A percentile compares a stretch with the other conserved stretches of the same genome.
Conservation (phyloP, 2,888 invertebrate species). For the Ophion costatus region DNA sequence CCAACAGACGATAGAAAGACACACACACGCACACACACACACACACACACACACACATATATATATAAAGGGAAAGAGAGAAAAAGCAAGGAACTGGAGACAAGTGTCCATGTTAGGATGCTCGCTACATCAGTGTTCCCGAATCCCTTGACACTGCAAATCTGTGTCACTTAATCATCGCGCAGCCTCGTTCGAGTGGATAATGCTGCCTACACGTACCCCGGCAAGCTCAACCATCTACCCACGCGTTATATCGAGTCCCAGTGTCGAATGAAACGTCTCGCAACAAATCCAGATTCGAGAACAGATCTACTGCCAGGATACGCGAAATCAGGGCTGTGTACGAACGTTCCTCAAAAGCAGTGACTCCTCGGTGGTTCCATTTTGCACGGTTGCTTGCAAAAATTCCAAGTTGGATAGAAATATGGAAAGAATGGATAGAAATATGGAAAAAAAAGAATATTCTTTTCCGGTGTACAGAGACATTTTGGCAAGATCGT, state of each 20-base stretch:
- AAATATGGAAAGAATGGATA: too few species aligned
- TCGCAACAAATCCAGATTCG: neutral
- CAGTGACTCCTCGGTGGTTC: too few species aligned
- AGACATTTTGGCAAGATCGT: neutral
- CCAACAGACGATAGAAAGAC: slow-evolving; percentile 68
- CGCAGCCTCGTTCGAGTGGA: slow-evolving; percentile 36
- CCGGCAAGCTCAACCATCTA: neutral
- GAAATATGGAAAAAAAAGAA: too few species aligned
- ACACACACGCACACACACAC: too few species aligned
- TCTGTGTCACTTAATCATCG: slow-evolving; percentile 71
- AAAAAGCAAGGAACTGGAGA: slow-evolving; percentile 46
- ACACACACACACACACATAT: neutral
- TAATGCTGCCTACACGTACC: slow-evolving; percentile 23
- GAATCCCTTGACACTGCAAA: slow-evolving; percentile 69
- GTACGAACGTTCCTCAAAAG: too few species aligned
- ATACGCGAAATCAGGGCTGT: too few species aligned
- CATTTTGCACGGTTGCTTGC: too few species aligned
- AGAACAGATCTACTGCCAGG: neutral
- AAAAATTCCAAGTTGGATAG: too few species aligned
- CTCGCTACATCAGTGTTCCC: slow-evolving; percentile 40
- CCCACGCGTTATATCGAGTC: neutral
- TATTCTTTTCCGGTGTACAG: too few species aligned
- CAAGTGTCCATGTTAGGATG: slow-evolving; percentile 60
- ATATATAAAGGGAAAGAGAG: neutral
- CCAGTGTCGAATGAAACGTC: neutral